Percentiles rank a stretch among this genome's conserved stretches.
Conservation (phyloP, 2,888 invertebrate genomes). For the Masnerella sp. region DNA sequence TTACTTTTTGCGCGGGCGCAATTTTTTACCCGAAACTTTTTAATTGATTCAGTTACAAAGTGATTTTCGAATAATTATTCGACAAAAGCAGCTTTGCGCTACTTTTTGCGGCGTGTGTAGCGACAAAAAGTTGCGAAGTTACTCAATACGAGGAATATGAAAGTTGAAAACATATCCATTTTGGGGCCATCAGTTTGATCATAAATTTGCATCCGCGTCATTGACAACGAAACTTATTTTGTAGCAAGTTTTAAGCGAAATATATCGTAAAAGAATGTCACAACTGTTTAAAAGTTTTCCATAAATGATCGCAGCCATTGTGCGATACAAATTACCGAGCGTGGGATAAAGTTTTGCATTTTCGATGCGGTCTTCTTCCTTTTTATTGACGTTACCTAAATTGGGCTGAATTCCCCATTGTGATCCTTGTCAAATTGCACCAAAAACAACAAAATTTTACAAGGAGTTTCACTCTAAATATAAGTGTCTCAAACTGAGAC, state of each 20-base stretch:
- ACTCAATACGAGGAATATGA: slow-evolving; percentile 6
- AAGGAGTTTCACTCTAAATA: too few relatives aligned
- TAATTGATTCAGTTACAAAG: too few relatives aligned
- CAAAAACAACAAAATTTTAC: too few relatives aligned
- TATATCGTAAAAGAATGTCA: slow-evolving; percentile 14
- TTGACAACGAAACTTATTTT: slow-evolving; percentile 24
- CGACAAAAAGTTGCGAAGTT: background rate
- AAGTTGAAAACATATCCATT: slow-evolving; percentile 16
- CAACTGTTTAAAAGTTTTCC: slow-evolving; percentile 4
- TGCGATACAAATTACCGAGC: background rate
- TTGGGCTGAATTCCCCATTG: too few relatives aligned
- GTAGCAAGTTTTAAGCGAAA: slow-evolving; percentile 8
- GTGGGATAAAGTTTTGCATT: background rate
- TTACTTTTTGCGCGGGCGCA: too few relatives aligned
- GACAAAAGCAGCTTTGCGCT: too few relatives aligned
- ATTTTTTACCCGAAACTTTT: too few relatives aligned
- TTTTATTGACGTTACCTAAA: too few relatives aligned
- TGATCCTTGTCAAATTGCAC: too few relatives aligned
- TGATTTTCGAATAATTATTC: too few relatives aligned
- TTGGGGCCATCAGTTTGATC: slow-evolving; percentile 18
- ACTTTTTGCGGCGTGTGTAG: too few relatives aligned
- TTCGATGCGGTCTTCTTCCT: background rate
- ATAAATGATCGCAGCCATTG: slow-evolving; percentile 1
- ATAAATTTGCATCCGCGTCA: slow-evolving; percentile 28
- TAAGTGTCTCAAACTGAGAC: too few relatives aligned